These are phyloP conservation scores for Coluber constrictor DNA, from an alignment of 2,797 vertebrate genomes.

Conservation along the genomic window DNA sequence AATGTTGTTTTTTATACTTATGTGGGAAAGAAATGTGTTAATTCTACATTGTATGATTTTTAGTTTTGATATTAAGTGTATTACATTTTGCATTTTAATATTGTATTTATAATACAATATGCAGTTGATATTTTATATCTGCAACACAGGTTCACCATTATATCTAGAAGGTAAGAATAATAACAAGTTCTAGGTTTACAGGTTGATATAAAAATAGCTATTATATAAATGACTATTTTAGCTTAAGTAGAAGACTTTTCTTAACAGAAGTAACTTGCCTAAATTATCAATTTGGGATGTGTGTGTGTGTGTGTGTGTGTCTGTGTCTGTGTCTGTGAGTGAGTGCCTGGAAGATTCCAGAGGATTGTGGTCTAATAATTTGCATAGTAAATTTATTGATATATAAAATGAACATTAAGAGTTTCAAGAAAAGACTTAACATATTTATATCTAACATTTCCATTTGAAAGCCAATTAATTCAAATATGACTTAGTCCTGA, in stretches of 20 bases:
- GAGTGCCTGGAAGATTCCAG: not conserved
- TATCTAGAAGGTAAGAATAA: not conserved
- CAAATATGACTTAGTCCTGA: not conserved
- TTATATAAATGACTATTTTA: not conserved
- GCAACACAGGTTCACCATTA: not conserved
- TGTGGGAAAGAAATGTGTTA: not conserved
- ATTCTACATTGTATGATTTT: not conserved
- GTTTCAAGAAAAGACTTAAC: not conserved
- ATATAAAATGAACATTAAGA: constrained; percentile 1
- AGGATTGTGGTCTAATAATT: not conserved
- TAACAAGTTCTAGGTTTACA: not conserved
- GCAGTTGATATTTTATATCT: not conserved
- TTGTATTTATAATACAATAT: not conserved
- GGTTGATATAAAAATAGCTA: not conserved
- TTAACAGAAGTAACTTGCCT: not conserved
- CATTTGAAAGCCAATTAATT: not conserved
- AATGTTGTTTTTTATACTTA: not conserved
- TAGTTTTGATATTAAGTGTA: not conserved
- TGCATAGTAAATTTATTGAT: not conserved
- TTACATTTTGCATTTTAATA: not conserved
- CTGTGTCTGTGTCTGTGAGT: no score
- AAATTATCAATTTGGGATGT: not conserved
- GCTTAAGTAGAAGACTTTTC: not conserved
- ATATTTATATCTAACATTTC: not conserved
- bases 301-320: not conserved